Conservation (phyloP, 2,888 invertebrate species). For the Danaus chrysippus region DNA sequence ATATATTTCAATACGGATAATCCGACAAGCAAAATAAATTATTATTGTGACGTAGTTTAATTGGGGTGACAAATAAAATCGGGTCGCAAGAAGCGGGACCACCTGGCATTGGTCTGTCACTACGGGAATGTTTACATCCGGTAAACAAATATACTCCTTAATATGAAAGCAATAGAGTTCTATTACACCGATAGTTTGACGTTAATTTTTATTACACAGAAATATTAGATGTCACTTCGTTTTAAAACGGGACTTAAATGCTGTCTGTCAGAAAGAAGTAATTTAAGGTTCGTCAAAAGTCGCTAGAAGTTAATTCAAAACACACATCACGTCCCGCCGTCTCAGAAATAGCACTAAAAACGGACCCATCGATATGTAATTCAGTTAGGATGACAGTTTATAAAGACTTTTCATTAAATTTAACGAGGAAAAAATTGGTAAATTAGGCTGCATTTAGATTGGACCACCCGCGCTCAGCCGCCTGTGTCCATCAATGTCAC, state of each 20-base stretch:
- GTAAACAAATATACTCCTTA: neutral
- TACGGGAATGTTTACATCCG: constrained; percentile 9
- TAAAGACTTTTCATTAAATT: constrained; percentile 29
- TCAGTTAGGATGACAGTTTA: constrained; percentile 23
- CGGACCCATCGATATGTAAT: constrained; percentile 2
- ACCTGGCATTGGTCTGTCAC: constrained; percentile 36
- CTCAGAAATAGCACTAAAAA: constrained; percentile 6
- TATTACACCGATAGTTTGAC: neutral
- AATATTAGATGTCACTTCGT: too few relatives aligned
- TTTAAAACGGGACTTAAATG: too few relatives aligned
- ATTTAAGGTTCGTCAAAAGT: neutral
- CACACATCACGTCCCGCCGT: neutral
- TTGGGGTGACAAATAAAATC: constrained; percentile 36
- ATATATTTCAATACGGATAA: constrained; percentile 23
- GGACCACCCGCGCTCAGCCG: constrained; percentile 43
- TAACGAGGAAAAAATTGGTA: constrained; percentile 30
- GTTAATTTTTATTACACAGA: too few relatives aligned
- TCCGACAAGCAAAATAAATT: constrained; percentile 27
- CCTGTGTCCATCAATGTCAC: constrained; percentile 63
- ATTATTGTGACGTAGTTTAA: constrained; percentile 32
- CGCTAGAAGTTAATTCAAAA: constrained; percentile 10
- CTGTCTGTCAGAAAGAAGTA: neutral
- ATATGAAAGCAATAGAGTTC: neutral
- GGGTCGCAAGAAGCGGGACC: constrained; percentile 31
- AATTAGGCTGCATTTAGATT: constrained; percentile 36